phyloP scores from a whole-genome alignment of 2,113 vertebrate genomes.

The Saccopteryx bilineata region DNA sequence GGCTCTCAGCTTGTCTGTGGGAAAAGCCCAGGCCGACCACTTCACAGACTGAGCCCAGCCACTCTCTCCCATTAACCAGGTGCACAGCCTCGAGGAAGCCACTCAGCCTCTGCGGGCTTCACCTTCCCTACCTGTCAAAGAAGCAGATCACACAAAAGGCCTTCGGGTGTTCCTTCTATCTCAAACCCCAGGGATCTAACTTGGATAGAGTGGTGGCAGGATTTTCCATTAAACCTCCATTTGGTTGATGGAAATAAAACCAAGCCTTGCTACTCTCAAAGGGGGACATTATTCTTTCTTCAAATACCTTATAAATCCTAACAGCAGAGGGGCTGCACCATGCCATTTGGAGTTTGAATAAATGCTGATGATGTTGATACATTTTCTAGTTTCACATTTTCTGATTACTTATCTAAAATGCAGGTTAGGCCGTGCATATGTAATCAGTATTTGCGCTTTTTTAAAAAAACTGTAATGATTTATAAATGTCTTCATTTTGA shows the following conservation, averaged over 20 bases:
- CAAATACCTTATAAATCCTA: background rate
- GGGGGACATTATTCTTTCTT: constrained; percentile 39
- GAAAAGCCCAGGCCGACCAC: background rate
- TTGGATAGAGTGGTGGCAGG: background rate
- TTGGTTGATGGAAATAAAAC: constrained; percentile 37
- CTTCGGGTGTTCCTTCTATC: background rate
- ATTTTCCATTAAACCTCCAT: background rate
- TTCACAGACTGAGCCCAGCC: background rate
- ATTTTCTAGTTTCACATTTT: constrained; percentile 26
- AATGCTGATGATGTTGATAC: background rate
- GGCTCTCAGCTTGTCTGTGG: background rate
- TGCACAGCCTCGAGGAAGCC: accelerated
- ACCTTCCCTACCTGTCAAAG: background rate
- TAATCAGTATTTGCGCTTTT: constrained; percentile 57
- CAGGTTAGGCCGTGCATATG: constrained; percentile 40
- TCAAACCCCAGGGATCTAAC: constrained; percentile 42
- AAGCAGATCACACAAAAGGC: background rate
- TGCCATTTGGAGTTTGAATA: constrained; percentile 41
- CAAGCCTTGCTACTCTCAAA: constrained; percentile 8
- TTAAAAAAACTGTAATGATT: constrained; percentile 35
- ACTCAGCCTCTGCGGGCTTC: background rate
- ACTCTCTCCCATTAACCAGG: background rate
- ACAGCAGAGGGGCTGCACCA: background rate
- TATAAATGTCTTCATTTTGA: constrained; percentile 53
- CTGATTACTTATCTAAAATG: constrained; percentile 66